Conservation (phyloP, 2,888 invertebrate genomes). For the Drosophila ochracea region DNA sequence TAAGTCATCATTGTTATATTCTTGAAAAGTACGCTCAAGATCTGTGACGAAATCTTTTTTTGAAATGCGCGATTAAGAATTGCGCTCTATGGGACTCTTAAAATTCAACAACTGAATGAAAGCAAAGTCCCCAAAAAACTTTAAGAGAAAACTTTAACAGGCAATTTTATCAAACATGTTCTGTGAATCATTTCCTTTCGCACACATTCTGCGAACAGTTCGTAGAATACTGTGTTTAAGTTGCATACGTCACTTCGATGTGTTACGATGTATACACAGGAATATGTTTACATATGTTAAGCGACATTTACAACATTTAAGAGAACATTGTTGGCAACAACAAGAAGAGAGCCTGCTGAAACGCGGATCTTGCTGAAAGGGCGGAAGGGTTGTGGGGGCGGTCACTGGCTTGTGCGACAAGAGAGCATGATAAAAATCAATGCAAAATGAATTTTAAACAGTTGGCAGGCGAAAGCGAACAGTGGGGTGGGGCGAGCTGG, state of each 20-base stretch:
- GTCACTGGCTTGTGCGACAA: slow-evolving; percentile 10
- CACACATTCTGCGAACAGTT: background rate
- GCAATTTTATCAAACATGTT: slow-evolving; percentile 26
- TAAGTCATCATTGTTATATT: background rate
- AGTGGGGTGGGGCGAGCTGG: background rate
- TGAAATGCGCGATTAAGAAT: background rate
- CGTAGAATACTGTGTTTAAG: background rate
- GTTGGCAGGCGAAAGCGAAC: slow-evolving; percentile 12
- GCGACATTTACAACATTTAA: slow-evolving; percentile 15
- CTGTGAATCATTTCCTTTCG: slow-evolving; percentile 37
- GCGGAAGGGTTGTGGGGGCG: background rate
- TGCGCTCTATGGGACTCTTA: background rate
- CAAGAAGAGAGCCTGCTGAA: slow-evolving; percentile 7
- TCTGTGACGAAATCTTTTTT: background rate
- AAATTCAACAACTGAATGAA: background rate
- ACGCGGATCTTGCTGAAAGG: slow-evolving; percentile 28
- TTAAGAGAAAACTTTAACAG: slow-evolving; percentile 9
- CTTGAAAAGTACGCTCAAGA: background rate
- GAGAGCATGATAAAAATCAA: slow-evolving; percentile 65
- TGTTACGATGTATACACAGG: background rate
- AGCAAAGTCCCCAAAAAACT: background rate
- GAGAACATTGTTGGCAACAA: slow-evolving; percentile 23
- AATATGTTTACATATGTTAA: slow-evolving; percentile 9
- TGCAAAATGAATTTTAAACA: slow-evolving; percentile 65
- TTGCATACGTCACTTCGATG: slow-evolving; percentile 3